Conservation (phyloP, 2,113 vertebrate species). For the Anguilla rostrata region DNA sequence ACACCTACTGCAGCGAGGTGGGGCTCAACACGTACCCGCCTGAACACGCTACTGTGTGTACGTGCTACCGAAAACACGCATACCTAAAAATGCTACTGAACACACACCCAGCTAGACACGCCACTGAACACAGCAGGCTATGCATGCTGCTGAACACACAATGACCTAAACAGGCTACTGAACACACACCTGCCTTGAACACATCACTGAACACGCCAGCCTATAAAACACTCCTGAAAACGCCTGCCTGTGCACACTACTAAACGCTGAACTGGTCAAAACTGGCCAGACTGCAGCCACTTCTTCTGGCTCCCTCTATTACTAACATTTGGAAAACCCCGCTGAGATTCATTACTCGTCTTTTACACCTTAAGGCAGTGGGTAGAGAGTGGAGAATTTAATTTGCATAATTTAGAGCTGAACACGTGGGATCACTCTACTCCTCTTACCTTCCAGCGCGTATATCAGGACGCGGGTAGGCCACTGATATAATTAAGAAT, state of each 20-base stretch:
- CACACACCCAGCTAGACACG: neutral
- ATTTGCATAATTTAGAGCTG: neutral
- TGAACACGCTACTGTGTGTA: neutral
- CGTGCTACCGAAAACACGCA: neutral
- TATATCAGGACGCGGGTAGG: too few relatives aligned
- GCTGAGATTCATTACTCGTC: neutral
- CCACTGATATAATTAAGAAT: neutral
- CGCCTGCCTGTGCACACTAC: too few relatives aligned
- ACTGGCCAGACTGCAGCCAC: too few relatives aligned
- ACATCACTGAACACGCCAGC: neutral
- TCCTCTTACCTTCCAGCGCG: neutral
- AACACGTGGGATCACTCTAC: neutral
- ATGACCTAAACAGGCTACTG: neutral
- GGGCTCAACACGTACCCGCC: neutral
- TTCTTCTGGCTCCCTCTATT: neutral
- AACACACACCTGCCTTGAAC: neutral
- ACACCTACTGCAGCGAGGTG: constrained; percentile 86
- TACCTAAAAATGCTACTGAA: neutral
- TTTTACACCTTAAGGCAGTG: neutral
- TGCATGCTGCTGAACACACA: neutral
- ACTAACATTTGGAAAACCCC: neutral
- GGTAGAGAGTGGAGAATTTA: neutral
- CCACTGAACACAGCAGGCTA: neutral
- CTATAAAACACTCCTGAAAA: neutral
- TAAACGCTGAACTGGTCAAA: too few relatives aligned